These are phyloP conservation scores for Drosophila pegasa DNA, from an alignment of 2,888 invertebrate species.

Conservation along the genomic window DNA sequence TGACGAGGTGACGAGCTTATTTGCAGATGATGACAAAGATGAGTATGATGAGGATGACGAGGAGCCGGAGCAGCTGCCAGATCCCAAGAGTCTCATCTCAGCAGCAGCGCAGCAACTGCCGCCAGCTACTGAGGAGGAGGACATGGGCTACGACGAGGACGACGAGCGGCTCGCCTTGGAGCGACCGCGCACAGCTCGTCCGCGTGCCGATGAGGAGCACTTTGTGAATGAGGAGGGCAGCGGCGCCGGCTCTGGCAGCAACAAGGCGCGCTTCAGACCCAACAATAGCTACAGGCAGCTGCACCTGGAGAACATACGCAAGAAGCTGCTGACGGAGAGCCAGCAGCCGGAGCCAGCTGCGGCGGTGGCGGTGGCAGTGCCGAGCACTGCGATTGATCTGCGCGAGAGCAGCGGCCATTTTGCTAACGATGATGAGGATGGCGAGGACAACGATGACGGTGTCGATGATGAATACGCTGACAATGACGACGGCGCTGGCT, in stretches of 20 bases:
- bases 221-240: constrained; percentile 83
- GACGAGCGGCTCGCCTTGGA: constrained; percentile 81
- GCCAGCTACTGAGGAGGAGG: constrained; percentile 69
- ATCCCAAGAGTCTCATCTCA: constrained; percentile 76
- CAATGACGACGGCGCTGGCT: constrained; percentile 76
- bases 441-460: constrained; percentile 80
- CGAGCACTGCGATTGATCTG: constrained; percentile 81
- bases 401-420: constrained; percentile 83
- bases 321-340: constrained; percentile 73
- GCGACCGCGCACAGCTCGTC: constrained; percentile 69
- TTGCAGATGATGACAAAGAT: constrained; percentile 41
- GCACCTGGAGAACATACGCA: constrained; percentile 77
- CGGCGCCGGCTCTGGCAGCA: constrained; percentile 58
- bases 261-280: constrained; percentile 59
- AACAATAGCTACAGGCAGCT: constrained; percentile 72
- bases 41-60: constrained; percentile 47
- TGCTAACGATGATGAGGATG: constrained; percentile 83
- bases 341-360: constrained; percentile 56
- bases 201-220: constrained; percentile 74
- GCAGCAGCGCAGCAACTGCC: constrained; percentile 30
- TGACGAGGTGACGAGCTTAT: constrained; percentile 62
- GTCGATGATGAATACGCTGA: constrained; percentile 82
- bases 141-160: constrained; percentile 84
- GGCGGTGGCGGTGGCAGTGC: constrained; percentile 62
- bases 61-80: constrained; percentile 72